These are phyloP conservation scores for Zhuqinia jingwanae DNA, from an alignment of 2,888 invertebrate genomes.

Conservation along the genomic window DNA sequence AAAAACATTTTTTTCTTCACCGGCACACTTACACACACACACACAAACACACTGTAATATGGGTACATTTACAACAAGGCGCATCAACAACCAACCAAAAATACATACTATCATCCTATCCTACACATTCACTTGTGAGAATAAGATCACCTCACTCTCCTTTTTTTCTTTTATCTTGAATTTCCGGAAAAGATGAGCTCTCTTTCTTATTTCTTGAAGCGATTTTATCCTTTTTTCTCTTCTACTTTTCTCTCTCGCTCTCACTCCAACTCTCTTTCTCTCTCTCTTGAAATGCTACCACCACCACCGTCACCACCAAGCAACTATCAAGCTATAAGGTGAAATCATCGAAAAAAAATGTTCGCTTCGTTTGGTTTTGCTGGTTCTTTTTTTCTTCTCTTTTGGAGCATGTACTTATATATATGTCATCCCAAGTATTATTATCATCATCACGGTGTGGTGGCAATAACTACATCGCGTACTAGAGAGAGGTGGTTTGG, in stretches of 20 bases:
- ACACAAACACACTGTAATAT: background rate
- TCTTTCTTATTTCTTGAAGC: constrained; percentile 65
- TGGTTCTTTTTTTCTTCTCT: constrained; percentile 8
- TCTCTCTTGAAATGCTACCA: constrained; percentile 4
- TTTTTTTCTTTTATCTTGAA: constrained; percentile 67
- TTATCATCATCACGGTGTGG: background rate
- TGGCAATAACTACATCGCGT: background rate
- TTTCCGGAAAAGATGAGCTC: constrained; percentile 73
- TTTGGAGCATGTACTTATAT: background rate
- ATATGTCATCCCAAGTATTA: background rate
- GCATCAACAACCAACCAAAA: constrained; percentile 64
- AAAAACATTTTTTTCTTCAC: too few species aligned
- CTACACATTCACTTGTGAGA: constrained; percentile 28
- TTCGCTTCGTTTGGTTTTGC: constrained; percentile 46
- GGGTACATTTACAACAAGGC: constrained; percentile 10
- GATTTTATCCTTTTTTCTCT: constrained; percentile 50
- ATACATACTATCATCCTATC: too few species aligned
- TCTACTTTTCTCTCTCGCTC: background rate
- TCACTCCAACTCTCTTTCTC: background rate
- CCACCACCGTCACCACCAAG: background rate
- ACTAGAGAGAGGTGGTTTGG: background rate
- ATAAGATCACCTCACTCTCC: constrained; percentile 33
- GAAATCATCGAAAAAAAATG: constrained; percentile 35
- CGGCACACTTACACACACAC: background rate
- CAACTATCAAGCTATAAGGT: constrained; percentile 10